Conservation (phyloP, 2,113 vertebrate genomes). For the Thamnaconus septentrionalis region DNA sequence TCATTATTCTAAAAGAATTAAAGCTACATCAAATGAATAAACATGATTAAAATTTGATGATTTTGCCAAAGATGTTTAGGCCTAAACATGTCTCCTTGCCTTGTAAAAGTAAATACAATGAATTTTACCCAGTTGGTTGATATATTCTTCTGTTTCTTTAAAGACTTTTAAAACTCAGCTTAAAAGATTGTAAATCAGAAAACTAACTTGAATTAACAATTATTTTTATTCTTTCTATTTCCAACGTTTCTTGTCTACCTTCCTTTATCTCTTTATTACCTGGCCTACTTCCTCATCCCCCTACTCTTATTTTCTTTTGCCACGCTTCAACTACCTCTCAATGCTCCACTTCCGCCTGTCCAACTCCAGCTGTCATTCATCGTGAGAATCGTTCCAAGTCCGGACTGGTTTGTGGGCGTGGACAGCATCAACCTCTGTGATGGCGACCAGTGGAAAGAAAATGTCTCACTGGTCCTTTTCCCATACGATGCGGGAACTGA, state of each 20-base stretch:
- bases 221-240: background rate
- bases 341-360: constrained; percentile 13
- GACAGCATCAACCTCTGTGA: constrained; percentile 89
- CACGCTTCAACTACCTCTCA: background rate
- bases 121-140: too few species aligned
- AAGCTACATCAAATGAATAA: too few species aligned
- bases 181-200: too few species aligned
- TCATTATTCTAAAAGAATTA: too few species aligned
- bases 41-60: too few species aligned
- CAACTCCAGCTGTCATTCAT: constrained; percentile 87
- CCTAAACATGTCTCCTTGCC: too few species aligned
- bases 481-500: constrained; percentile 95
- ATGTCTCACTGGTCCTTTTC: constrained; percentile 81
- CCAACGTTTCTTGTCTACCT: background rate
- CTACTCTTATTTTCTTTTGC: background rate
- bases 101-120: too few species aligned
- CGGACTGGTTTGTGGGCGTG: constrained; percentile 95
- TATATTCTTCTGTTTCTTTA: background rate
- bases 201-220: constrained; percentile 5
- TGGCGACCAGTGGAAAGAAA: constrained; percentile 85
- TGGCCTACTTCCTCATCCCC: background rate
- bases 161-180: background rate
- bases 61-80: too few species aligned
- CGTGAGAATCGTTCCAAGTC: constrained; percentile 90
- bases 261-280: constrained; percentile 1